Percentiles rank a stretch among this genome's conserved stretches.
These are phyloP conservation scores for Microdon myrmicae DNA, from an alignment of 2,888 invertebrate species.

Conservation along the genomic window DNA sequence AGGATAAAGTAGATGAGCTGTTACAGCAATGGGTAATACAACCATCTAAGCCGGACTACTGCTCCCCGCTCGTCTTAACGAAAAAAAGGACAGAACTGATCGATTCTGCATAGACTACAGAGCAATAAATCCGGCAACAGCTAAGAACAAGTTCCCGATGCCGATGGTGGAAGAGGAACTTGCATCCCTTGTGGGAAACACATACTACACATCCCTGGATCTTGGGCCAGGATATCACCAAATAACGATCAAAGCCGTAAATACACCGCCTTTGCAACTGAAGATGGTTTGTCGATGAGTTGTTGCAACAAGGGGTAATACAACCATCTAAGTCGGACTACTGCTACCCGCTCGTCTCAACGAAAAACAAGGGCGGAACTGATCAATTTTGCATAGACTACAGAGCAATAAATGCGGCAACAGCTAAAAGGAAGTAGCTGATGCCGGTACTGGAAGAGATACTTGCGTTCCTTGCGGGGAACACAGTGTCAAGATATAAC, in stretches of 20 bases:
- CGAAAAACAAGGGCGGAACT: constrained; percentile 49
- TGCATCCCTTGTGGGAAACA: too few species aligned
- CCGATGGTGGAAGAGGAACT: constrained; percentile 47
- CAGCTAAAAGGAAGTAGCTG: constrained; percentile 14
- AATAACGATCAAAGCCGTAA: too few species aligned
- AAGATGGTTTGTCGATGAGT: too few species aligned
- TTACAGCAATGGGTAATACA: too few species aligned
- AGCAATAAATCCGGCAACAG: constrained; percentile 5
- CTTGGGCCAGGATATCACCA: constrained; percentile 45
- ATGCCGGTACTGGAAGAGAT: constrained; percentile 49
- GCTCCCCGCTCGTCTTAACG: too few species aligned
- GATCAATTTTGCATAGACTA: constrained; percentile 36
- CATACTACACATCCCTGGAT: too few species aligned
- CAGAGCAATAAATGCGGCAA: constrained; percentile 8
- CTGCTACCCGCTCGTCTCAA: too few species aligned
- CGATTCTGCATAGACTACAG: constrained; percentile 34
- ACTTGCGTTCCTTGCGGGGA: constrained; percentile 31
- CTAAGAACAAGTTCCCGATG: constrained; percentile 29
- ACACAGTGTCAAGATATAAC: constrained; percentile 43
- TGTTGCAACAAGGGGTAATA: too few species aligned
- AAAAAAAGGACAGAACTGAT: constrained; percentile 50
- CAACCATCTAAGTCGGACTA: too few species aligned
- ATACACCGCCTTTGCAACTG: too few species aligned
- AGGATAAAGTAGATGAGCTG: too few species aligned
- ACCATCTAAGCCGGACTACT: too few species aligned